A percentile compares a stretch with the other conserved stretches of the same genome.
phyloP scores from a whole-genome alignment of 2,797 vertebrate species.

The Ceryle rudis region DNA sequence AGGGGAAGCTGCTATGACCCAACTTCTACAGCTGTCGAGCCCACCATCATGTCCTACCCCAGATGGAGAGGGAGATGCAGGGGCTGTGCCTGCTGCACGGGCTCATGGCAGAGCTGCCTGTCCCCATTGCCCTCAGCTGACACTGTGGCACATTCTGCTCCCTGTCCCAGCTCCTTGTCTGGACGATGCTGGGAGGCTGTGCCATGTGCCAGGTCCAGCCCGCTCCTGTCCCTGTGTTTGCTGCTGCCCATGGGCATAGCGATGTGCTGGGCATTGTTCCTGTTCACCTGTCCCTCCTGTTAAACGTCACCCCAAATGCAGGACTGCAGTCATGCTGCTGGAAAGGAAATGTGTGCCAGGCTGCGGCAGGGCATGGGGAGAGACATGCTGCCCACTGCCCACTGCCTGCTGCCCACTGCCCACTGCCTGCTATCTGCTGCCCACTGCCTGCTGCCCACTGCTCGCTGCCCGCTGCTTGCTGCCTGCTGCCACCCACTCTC shows the following conservation, averaged over 20 bases:
- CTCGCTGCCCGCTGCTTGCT: rapidly evolving
- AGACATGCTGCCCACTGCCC: rapidly evolving
- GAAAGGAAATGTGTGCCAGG: neutral
- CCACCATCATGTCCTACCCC: neutral
- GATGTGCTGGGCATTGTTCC: rapidly evolving
- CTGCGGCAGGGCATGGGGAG: neutral
- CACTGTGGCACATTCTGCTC: rapidly evolving
- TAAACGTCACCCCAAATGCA: neutral
- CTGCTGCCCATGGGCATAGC: neutral
- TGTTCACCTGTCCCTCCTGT: neutral
- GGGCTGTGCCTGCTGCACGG: neutral
- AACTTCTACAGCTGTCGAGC: neutral
- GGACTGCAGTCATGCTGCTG: neutral
- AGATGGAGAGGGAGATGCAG: too few relatives aligned
- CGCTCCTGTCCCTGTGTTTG: rapidly evolving
- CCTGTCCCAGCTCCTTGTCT: neutral
- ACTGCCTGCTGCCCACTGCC: rapidly evolving
- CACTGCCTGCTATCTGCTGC: rapidly evolving
- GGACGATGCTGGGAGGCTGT: neutral
- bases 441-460: rapidly evolving
- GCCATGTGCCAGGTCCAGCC: rapidly evolving
- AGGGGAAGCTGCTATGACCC: neutral
- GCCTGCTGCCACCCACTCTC: neutral
- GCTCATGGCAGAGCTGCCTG: neutral
- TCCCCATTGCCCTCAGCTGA: neutral